Base-by-base conservation (phyloP, 2,888 invertebrate genomes). In the Coecobrya sp. region DNA sequence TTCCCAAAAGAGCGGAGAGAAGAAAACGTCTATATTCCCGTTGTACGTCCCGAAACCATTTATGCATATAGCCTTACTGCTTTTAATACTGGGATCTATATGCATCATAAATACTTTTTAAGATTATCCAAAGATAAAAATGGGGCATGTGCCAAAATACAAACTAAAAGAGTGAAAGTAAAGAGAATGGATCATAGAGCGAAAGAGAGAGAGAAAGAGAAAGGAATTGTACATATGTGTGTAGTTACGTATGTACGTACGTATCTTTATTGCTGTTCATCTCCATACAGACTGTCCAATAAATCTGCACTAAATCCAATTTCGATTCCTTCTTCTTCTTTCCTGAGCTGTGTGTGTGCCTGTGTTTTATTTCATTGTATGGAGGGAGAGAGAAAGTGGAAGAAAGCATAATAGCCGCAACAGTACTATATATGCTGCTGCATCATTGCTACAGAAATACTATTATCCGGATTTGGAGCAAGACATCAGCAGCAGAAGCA, bases 231-330 rank as follows among this genome's bases (percentile, higher is more conserved):
- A 65, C 27, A 52, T 25, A 79, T 25, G 27, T 45, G n/a, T n/a
- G n/a, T n/a, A 76, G 22, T 25, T 76, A 45, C 76, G 11, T 52
- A 16, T 36, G 70, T 36, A 81, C 55, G 52, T 62, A 62, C 42
- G 45, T 85, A 85, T 85, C 68, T 85, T 68, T 65, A 85, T 85
- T 27, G 85, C 45, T 82, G 22, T 91, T 85, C 88, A 93, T 93
- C 93, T 94, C 89, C 73, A 85, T 65, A 87, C 55, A 62, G 79
- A 84, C 92, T 92, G 93, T 93, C 93, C 84, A 93, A 94, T 94
- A 94, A 94, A 94, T 94, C 94, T 93, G 89, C 49, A 92, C 86
- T 84, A 94, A 94, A 94, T 93, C 94, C 93, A 94, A 93, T 93
- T 94, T 89, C 82, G 89, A 89, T 89, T 88, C 22, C 49, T 89